Evolutionary conservation across 2,888 invertebrate genomes (phyloP).

Genomic region (Coecobrya sp.): DNA sequence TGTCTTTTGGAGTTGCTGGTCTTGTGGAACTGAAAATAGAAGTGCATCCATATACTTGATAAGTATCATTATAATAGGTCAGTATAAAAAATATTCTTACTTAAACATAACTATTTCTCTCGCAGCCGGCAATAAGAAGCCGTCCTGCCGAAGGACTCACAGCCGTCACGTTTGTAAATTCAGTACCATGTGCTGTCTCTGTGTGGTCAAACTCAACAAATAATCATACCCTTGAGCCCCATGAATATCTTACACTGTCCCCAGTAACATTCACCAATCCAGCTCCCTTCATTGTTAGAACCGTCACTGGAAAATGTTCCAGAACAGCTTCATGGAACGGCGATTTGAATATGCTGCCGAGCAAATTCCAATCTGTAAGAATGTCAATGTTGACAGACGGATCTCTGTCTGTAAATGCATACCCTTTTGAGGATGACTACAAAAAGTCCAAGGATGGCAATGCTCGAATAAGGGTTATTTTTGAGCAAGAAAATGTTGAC

Average conservation of each 20-base stretch:
- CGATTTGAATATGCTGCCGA: background rate
- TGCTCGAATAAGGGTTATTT: constrained; percentile 88
- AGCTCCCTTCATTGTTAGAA: background rate
- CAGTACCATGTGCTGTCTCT: constrained; percentile 12
- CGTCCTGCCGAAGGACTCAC: background rate
- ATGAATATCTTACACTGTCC: constrained; percentile 7
- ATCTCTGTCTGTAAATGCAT: constrained; percentile 5
- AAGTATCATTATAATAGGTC: too few relatives aligned
- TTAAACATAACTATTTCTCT: background rate
- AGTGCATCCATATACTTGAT: constrained; percentile 88
- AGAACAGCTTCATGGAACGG: background rate
- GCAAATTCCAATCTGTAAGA: constrained; percentile 15
- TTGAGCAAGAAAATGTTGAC: background rate
- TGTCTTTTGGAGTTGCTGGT: constrained; percentile 96
- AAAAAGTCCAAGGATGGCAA: constrained; percentile 90
- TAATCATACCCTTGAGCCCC: background rate
- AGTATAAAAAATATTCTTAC: too few relatives aligned
- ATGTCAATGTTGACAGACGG: background rate
- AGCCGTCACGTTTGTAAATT: constrained; percentile 15
- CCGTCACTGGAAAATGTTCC: background rate
- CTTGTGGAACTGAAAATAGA: constrained; percentile 93
- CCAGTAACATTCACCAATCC: background rate
- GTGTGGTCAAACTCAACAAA: background rate
- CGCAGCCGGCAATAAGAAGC: constrained; percentile 38
- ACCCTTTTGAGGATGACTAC: constrained; percentile 88